These are phyloP conservation scores for Ianthella basta DNA, from an alignment of 37 sponge, comb jelly and placozoan genomes.

Conservation along the genomic window DNA sequence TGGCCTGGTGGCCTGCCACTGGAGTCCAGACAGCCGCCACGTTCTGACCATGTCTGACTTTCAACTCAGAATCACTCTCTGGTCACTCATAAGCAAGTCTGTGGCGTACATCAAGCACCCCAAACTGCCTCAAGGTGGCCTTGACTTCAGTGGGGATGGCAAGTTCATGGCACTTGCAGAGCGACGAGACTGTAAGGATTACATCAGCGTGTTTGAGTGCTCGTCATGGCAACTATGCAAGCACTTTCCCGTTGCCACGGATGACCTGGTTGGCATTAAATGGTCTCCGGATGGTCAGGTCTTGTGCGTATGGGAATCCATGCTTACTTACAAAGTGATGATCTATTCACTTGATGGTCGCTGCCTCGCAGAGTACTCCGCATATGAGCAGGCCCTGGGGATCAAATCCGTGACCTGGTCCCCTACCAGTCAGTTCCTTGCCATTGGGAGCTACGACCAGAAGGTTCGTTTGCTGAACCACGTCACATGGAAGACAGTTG, in stretches of 20 bases:
- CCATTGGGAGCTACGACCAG: conserved; percentile 94
- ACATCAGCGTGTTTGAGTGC: conserved; percentile 88
- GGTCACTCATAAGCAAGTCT: conserved; percentile 92
- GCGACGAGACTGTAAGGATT: conserved; percentile 90
- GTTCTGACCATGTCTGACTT: conserved; percentile 92
- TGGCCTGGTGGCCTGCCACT: conserved; percentile 79
- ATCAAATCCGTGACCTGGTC: conserved; percentile 81
- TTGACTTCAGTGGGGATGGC: conserved; percentile 84
- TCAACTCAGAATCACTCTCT: conserved; percentile 88
- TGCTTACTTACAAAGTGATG: conserved; percentile 63
- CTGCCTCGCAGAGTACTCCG: conserved; percentile 66
- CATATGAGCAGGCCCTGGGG: conserved; percentile 80
- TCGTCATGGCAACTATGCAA: conserved; percentile 75
- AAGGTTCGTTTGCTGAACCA: conserved; percentile 83
- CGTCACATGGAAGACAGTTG: conserved; percentile 87
- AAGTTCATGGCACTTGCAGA: conserved; percentile 89
- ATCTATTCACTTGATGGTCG: conserved; percentile 90
- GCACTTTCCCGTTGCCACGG: conserved; percentile 86
- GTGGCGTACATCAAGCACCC: conserved; percentile 96
- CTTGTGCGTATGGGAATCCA: conserved; percentile 86
- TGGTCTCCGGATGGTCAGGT: conserved; percentile 88
- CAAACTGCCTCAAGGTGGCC: conserved; percentile 63
- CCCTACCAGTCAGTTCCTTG: conserved; percentile 89
- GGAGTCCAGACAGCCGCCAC: conserved; percentile 94
- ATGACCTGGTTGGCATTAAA: conserved; percentile 74